These are phyloP conservation scores for Aptenodytes forsteri DNA, from an alignment of 2,113 vertebrate species.

Conservation along the genomic window DNA sequence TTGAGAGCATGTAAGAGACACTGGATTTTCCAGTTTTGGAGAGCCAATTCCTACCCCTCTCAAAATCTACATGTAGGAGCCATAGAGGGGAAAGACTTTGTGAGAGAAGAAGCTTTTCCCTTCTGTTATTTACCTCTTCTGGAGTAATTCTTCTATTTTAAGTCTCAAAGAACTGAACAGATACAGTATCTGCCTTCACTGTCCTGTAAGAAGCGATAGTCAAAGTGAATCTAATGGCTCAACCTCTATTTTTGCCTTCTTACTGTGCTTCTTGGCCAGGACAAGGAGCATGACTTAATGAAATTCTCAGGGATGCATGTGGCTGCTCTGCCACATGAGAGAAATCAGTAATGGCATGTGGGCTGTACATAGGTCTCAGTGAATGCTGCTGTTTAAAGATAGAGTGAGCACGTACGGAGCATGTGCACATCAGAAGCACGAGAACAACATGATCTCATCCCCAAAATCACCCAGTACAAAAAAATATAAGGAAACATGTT, in stretches of 20 bases:
- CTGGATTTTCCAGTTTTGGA: background rate
- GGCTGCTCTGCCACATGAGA: background rate
- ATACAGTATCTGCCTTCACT: background rate
- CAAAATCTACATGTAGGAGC: background rate
- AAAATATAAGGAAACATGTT: background rate
- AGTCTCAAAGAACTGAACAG: background rate
- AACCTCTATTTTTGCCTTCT: background rate
- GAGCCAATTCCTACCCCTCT: background rate
- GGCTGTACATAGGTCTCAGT: background rate
- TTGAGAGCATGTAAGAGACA: background rate
- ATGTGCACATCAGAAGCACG: background rate
- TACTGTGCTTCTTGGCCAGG: background rate
- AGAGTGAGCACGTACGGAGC: background rate
- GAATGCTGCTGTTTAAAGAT: background rate
- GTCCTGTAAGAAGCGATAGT: background rate
- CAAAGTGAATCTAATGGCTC: background rate
- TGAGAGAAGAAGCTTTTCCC: background rate
- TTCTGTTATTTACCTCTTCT: background rate
- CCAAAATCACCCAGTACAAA: background rate
- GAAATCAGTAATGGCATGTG: background rate
- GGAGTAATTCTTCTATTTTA: background rate
- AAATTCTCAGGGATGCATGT: background rate
- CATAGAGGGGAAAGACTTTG: background rate
- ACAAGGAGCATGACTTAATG: background rate
- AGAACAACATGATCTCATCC: background rate